Base-by-base conservation (phyloP, 2,113 vertebrate genomes). In the Rhipidura dahli region DNA sequence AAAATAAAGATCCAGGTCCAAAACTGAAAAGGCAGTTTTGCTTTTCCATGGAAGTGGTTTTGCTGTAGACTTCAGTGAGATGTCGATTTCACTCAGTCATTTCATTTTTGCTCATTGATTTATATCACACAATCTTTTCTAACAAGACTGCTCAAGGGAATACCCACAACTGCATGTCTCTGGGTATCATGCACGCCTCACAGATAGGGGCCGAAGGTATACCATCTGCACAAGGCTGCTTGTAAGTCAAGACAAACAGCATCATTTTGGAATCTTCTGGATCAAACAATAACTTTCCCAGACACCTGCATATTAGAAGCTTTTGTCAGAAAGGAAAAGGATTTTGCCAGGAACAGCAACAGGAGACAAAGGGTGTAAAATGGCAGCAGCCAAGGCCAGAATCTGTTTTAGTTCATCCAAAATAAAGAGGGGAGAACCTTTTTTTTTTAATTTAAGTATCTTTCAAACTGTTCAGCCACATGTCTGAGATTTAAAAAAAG, bases 401-500 rank as follows among this genome's bases (percentile, higher is more conserved):
- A 44, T 66, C n/a, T 73, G 44, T 28, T 88, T 56, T 72, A 40
- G 3, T 26, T 47, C 3, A 70, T 65, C 13, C 53, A 81, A 61
- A 90, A 53, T 35, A 6, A 81, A 64, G 22, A 1, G 6, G 7
- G 12, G 7, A 3, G 4, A 6, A 0, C 0, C 1, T 1, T 6
- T 16, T 7, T 22, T n/a, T 59, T 23, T 12, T 63, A n/a, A n/a
- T 50, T 87, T 53, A 13, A 87, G 22, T 23, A 11, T 54, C 51
- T 84, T 90, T 85, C 17, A 75, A 75, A 54, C 7, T 49, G 10
- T 65, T 63, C 35, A 37, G 40, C 33, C 21, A 17, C 21, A 50
- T 10, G 7, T 64, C 57, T 75, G 27, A 45, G 30, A n/a, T 76
- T 71, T 42, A 0, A 13, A 59, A 59, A 78, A 66, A 23, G 3